Conservation (phyloP, 2,888 invertebrate species). For the Polymixis flavicincta region DNA sequence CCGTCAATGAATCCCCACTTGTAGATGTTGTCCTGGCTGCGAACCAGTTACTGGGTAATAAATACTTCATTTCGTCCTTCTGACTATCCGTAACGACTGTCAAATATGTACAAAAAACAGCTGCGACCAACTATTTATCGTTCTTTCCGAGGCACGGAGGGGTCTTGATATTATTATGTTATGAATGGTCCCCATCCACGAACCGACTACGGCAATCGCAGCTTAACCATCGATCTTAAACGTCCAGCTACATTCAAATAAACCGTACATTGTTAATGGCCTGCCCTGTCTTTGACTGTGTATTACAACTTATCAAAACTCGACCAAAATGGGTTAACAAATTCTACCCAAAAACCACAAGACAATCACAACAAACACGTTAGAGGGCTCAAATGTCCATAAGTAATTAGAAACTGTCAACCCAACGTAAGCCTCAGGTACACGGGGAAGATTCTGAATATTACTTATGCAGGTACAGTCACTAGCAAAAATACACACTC, state of each 20-base stretch:
- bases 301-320: constrained; percentile 7
- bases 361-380: constrained; percentile 39
- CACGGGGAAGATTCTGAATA: constrained; percentile 16
- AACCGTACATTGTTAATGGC: background rate
- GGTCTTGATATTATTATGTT: too few species aligned
- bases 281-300: background rate
- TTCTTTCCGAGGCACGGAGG: too few species aligned
- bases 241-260: background rate
- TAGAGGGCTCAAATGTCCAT: constrained; percentile 38
- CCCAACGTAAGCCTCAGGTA: constrained; percentile 25
- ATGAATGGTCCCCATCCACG: too few species aligned
- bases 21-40: too few species aligned
- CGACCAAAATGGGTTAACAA: constrained; percentile 22
- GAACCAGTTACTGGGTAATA: too few species aligned
- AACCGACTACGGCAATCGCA: too few species aligned
- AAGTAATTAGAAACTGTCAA: constrained; percentile 53
- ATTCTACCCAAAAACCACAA: constrained; percentile 39
- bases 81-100: too few species aligned
- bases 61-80: too few species aligned
- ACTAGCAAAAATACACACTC: background rate
- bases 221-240: too few species aligned
- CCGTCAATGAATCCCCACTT: too few species aligned
- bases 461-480: constrained; percentile 26
- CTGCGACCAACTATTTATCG: too few species aligned
- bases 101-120: too few species aligned